Evolutionary conservation across 2,113 vertebrate genomes (phyloP).

Genomic region (Uria lomvia): DNA sequence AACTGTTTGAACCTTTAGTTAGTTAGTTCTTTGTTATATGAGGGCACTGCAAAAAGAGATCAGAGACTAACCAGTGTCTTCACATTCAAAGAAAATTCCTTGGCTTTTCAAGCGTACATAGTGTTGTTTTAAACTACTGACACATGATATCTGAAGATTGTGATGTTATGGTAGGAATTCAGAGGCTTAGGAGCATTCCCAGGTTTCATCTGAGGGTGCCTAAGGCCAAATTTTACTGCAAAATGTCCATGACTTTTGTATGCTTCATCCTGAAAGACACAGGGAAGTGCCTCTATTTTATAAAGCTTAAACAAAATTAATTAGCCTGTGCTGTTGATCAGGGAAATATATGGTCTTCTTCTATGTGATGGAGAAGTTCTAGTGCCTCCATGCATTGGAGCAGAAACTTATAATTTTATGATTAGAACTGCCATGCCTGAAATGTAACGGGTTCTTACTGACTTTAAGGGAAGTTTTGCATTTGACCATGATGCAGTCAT

Average conservation of each 20-base stretch:
- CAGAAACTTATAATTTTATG: neutral
- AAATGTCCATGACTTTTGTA: neutral
- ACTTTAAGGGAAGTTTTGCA: neutral
- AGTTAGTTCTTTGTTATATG: neutral
- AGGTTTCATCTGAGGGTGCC: neutral
- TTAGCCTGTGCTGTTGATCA: neutral
- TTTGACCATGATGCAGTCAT: neutral
- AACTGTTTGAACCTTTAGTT: constrained; percentile 2
- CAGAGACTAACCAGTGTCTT: neutral
- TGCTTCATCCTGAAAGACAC: neutral
- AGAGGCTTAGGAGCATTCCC: neutral
- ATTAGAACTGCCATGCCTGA: neutral
- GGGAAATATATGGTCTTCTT: neutral
- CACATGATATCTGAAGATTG: neutral
- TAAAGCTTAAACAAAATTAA: neutral
- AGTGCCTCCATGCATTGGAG: neutral
- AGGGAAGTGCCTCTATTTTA: neutral
- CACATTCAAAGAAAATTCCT: neutral
- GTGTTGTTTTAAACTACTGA: neutral
- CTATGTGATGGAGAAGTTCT: neutral
- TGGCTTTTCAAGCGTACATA: neutral
- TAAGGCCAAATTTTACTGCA: neutral
- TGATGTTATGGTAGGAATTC: neutral
- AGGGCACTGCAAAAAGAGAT: neutral
- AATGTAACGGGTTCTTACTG: neutral